Evolutionary conservation across 2,888 invertebrate species (phyloP).

Genomic region (Gibbula magus): DNA sequence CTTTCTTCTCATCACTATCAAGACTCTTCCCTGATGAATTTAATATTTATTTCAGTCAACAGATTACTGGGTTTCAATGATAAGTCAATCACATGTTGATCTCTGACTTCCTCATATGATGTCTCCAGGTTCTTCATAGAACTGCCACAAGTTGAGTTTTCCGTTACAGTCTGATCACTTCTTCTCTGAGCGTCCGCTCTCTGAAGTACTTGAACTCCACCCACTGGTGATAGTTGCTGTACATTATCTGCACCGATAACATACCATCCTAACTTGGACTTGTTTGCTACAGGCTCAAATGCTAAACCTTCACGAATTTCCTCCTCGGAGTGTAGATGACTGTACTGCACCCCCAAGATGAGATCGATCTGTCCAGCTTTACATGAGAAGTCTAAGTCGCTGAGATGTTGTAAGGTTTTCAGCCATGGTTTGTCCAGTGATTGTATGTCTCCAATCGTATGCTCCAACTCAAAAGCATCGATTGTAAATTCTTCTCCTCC

Average conservation of each 20-base stretch:
- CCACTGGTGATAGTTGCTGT: conserved; percentile 5
- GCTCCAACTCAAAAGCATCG: conserved; percentile 28
- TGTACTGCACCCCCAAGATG: conserved; percentile 30
- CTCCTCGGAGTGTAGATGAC: conserved; percentile 24
- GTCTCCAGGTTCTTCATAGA: background rate
- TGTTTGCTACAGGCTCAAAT: conserved; percentile 28
- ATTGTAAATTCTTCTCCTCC: conserved; percentile 24
- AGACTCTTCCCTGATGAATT: conserved; percentile 15
- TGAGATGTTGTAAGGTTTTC: background rate
- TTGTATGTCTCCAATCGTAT: conserved; percentile 22
- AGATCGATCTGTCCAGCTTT: conserved; percentile 19
- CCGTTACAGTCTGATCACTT: conserved; percentile 22
- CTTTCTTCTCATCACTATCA: background rate
- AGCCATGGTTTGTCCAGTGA: background rate
- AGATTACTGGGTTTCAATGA: conserved; percentile 23
- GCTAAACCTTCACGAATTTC: conserved; percentile 10
- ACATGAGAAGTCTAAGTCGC: conserved; percentile 3
- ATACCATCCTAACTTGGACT: conserved; percentile 30
- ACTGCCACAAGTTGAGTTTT: conserved; percentile 19
- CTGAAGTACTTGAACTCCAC: conserved; percentile 15
- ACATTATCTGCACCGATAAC: conserved; percentile 28
- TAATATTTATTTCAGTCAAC: background rate
- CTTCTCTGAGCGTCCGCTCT: conserved; percentile 11
- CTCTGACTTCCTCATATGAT: conserved; percentile 4
- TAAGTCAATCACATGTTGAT: too few species aligned